Conservation (phyloP, 2,888 invertebrate genomes). For the Zygogramma bicolorata region DNA sequence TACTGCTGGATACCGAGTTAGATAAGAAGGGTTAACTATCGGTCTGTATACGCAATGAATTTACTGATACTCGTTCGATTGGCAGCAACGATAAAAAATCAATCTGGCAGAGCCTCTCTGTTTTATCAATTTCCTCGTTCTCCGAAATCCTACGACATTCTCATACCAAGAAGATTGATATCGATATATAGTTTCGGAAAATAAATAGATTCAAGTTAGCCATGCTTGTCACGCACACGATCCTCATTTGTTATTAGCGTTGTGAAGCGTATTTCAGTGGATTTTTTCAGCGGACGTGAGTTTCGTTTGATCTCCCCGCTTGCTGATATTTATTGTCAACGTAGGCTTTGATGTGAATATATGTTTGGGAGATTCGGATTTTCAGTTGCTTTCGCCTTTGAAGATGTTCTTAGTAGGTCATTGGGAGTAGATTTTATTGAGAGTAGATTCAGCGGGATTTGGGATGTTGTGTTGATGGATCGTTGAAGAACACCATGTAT, state of each 20-base stretch:
- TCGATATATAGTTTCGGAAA: constrained; percentile 6
- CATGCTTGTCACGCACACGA: constrained; percentile 26
- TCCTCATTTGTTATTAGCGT: constrained; percentile 28
- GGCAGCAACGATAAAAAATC: no score
- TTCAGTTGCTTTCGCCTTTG: background rate
- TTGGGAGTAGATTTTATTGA: background rate
- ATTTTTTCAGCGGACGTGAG: constrained; percentile 23
- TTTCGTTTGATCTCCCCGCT: constrained; percentile 24
- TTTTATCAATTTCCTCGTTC: background rate
- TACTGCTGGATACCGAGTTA: no score
- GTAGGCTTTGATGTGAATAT: constrained; percentile 3
- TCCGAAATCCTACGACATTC: background rate
- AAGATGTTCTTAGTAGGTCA: background rate
- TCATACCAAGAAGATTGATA: background rate
- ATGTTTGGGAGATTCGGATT: background rate
- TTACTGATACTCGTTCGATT: no score
- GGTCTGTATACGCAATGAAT: no score
- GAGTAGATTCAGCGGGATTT: background rate
- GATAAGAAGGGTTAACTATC: no score
- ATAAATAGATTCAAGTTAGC: constrained; percentile 15
- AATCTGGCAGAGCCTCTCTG: background rate
- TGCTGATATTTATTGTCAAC: constrained; percentile 24
- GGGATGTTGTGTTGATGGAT: background rate
- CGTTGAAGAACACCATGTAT: no score
- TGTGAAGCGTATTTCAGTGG: constrained; percentile 23